A percentile compares a stretch with the other conserved stretches of the same genome.
phyloP scores from a whole-genome alignment of 2,888 invertebrate species.

The Drosophila kanekoi region DNA sequence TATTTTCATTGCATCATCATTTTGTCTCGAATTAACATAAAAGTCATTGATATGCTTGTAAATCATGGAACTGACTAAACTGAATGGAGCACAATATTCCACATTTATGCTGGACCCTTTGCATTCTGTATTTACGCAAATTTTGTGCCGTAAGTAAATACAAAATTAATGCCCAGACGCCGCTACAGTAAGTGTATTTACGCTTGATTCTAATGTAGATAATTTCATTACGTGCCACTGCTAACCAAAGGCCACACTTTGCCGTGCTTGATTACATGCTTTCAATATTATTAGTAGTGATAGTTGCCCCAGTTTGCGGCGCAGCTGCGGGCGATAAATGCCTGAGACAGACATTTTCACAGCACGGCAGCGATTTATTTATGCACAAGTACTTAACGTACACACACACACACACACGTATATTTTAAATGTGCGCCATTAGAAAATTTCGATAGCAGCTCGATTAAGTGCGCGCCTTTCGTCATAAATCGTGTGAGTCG shows the following conservation, averaged over 20 bases:
- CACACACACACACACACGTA: not conserved
- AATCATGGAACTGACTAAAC: no score
- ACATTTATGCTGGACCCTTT: no score
- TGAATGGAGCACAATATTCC: no score
- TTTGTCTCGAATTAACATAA: no score
- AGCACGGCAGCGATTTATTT: constrained; percentile 9
- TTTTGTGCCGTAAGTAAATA: not conserved
- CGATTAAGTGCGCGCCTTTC: constrained; percentile 16
- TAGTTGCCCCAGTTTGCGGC: constrained; percentile 18
- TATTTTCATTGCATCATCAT: no score
- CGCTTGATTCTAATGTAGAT: constrained; percentile 8
- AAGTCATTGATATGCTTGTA: no score
- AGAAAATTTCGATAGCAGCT: constrained; percentile 21
- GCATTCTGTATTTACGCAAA: not conserved
- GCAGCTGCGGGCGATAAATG: constrained; percentile 12
- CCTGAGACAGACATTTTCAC: constrained; percentile 11
- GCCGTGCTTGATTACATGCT: constrained; percentile 17
- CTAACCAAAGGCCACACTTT: constrained; percentile 14
- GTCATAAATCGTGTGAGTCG: constrained; percentile 10
- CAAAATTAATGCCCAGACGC: not conserved
- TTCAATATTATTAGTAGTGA: constrained; percentile 16
- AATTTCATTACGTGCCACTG: constrained; percentile 11
- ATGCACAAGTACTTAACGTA: not conserved
- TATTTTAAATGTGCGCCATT: not conserved
- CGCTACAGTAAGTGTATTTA: constrained; percentile 1